Percentiles rank a stretch among this genome's conserved stretches.
Evolutionary conservation across 1,140 invertebrate species (phyloP).

Genomic region (Drosophila funebris): DNA sequence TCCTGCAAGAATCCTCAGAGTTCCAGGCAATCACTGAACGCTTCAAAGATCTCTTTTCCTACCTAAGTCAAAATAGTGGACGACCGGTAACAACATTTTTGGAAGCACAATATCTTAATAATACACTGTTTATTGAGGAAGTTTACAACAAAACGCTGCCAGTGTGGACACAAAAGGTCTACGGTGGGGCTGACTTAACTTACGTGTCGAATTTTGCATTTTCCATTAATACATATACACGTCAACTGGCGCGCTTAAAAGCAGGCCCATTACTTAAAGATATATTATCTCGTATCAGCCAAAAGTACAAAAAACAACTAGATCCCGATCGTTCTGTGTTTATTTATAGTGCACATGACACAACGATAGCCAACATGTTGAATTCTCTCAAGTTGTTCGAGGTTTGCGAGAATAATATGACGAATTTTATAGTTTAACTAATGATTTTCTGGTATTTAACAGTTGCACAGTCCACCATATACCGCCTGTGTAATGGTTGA

Average conservation of each 20-base stretch:
- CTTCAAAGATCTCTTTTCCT: conserved; percentile 87
- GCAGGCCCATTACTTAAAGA: conserved; percentile 88
- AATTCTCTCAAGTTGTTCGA: conserved; percentile 90
- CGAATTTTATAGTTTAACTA: neutral
- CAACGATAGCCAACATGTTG: conserved; percentile 91
- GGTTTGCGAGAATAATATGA: conserved; percentile 39
- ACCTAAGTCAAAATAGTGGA: conserved; percentile 87
- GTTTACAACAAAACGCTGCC: conserved; percentile 88
- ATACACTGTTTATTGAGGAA: conserved; percentile 88
- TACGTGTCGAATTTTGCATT: conserved; percentile 85
- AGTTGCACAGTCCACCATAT: conserved; percentile 89
- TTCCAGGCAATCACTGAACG: conserved; percentile 86
- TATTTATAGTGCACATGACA: conserved; percentile 93
- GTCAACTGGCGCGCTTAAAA: conserved; percentile 85
- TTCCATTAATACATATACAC: conserved; percentile 84
- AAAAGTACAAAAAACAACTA: conserved; percentile 82
- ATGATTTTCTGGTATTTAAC: neutral
- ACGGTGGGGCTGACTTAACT: conserved; percentile 84
- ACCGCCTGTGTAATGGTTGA: conserved; percentile 90
- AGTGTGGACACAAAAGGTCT: conserved; percentile 87
- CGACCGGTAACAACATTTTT: conserved; percentile 84
- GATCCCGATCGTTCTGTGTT: conserved; percentile 87
- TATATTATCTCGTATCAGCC: conserved; percentile 86
- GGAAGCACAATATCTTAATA: conserved; percentile 87
- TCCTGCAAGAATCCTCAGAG: conserved; percentile 85